Base-by-base conservation (phyloP, 2,888 invertebrate genomes). In the Trissolcus japonicus region DNA sequence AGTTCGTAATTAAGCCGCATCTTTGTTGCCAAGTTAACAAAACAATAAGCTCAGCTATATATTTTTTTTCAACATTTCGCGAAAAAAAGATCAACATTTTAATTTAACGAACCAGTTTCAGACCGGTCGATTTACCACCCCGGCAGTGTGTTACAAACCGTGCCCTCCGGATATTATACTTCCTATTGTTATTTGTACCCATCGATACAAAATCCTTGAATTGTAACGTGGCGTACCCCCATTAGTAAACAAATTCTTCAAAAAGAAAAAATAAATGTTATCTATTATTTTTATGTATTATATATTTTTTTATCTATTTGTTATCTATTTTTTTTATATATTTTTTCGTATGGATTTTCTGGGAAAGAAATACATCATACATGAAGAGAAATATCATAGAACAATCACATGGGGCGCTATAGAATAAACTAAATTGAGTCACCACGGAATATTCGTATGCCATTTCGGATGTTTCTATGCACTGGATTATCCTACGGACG, bases 31-130 rank as follows among this genome's bases (percentile, higher is more conserved):
- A 48, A 62, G 67, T 60, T 76, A 67, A 62, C 76, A 71, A 76
- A 69, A 48, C 46, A 25, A 56, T 66, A 68, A 75, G 65, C 62
- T 56, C 66, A 54, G 71, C 61, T 71, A 66, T 65, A 65, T 71
- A 76, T 71, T 76, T 76, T 76, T 76, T n/a, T n/a, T n/a, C n/a
- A n/a, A n/a, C 71, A 69, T 76, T 76, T 76, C 61, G 61, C 69
- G 56, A 71, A 66, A 67, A 62, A 61, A 65, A 71, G 66, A 76
- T 76, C 76, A 76, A 71, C 76, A 76, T 76, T 66, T 71, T 71
- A 76, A 76, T 76, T 76, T 66, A 76, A 71, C 76, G 53, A 76
- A 71, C 66, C 65, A 63, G 69, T 21, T 51, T 65, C 66, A 57
- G 54, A 57, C 66, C 56, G 57, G 51, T 66, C 76, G 76, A 69